Percentiles rank a stretch among this genome's conserved stretches.
phyloP scores from a whole-genome alignment of 1,140 invertebrate genomes.

The Bombus turneri region DNA sequence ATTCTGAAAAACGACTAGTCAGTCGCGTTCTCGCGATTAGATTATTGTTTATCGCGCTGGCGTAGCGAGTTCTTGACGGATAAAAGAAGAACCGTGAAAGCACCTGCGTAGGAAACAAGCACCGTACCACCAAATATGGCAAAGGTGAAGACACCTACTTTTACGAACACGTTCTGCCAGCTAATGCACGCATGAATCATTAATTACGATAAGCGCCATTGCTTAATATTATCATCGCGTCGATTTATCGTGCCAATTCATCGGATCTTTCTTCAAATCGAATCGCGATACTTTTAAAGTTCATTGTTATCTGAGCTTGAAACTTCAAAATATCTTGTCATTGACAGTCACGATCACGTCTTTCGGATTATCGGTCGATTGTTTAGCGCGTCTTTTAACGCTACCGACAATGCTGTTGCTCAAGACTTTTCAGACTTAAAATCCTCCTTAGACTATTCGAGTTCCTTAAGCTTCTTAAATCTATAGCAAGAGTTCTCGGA shows the following conservation, averaged over 20 bases:
- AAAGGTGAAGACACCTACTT: slow-evolving; percentile 14
- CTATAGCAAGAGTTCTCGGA: not conserved
- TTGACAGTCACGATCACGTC: not conserved
- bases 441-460: not conserved
- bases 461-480: not conserved
- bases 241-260: not conserved
- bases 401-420: not conserved
- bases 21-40: slow-evolving; percentile 10
- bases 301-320: not conserved
- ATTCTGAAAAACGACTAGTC: not conserved
- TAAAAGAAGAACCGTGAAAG: not conserved
- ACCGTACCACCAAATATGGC: not conserved
- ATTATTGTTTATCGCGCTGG: slow-evolving; percentile 34
- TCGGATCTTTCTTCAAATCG: not conserved
- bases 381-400: not conserved
- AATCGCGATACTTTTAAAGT: not conserved
- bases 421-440: not conserved
- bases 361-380: not conserved
- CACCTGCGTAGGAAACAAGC: not conserved
- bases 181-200: not conserved
- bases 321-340: not conserved
- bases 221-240: not conserved
- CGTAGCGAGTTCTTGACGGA: not conserved
- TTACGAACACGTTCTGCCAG: not conserved
- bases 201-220: not conserved